Base-by-base conservation (phyloP, 2,888 invertebrate species). In the Andrena minutula region DNA sequence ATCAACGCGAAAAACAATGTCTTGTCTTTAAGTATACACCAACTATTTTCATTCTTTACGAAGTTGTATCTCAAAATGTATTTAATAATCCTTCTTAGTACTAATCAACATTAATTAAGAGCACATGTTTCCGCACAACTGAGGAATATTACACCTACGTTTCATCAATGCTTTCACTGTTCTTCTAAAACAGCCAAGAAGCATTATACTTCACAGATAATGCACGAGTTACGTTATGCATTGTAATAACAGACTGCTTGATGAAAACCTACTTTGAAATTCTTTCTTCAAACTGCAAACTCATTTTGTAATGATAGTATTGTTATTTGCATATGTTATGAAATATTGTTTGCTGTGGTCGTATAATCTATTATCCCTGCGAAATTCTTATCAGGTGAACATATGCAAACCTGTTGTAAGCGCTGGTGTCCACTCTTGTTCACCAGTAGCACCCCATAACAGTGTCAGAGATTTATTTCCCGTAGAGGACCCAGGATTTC, bases 401-500 rank as follows among this genome's bases (percentile, higher is more conserved):
- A 72, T 73, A 76, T 80, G 79, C 92, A 90, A 94, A 98, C 99
- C 99, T 94, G 99, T 99, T 2, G 98, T 99, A 79, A 99, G 95
- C 35, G 98, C 98, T 0, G 99, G 98, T 2, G 98, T 98, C 99
- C 99, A 99, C 93, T 99, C 98, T 93, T 99, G 99, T 93, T 99
- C 99, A 51, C 99, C 99, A 0, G 99, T 99, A 3, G 98, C 98
- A 30, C 99, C 99, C 98, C 99, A 99, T 64, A 98, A 95, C 47
- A 97, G 94, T 0, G 97, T 97, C 68, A 97, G 95, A 89, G 95
- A 95, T 90, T 95, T 95, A 81, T 92, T 94, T n/a, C 88, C 88
- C 30, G 89, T 80, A 53, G 87, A 84, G 71, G 84, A 85, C 28
- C 85, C 82, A 26, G 86, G 82, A 84, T 92, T 84, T 64, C 76